Conservation (phyloP, 2,888 invertebrate genomes). For the Doris montereyensis region DNA sequence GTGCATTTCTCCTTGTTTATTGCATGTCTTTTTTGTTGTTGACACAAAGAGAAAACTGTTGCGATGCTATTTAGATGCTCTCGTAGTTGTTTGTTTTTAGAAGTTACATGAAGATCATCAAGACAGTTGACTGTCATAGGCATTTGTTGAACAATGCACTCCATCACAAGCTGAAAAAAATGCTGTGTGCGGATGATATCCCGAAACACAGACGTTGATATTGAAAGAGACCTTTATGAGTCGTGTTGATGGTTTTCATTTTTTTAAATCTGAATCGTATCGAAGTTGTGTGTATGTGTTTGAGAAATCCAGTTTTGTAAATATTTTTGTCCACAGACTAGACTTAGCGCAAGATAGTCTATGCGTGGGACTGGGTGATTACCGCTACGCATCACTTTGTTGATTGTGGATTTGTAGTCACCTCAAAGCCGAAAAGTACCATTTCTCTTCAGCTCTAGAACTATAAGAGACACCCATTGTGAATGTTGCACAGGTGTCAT, state of each 20-base stretch:
- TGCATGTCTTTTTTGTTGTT: background rate
- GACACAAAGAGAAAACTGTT: background rate
- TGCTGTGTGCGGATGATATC: background rate
- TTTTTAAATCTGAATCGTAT: background rate
- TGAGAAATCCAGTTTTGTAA: background rate
- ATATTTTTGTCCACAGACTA: background rate
- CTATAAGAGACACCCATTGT: constrained; percentile 44
- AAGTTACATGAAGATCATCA: background rate
- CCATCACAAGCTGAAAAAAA: background rate
- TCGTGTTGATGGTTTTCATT: background rate
- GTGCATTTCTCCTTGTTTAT: background rate
- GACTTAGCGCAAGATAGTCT: background rate
- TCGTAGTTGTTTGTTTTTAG: background rate
- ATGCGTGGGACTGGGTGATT: background rate
- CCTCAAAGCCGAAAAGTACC: constrained; percentile 50
- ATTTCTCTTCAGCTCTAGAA: constrained; percentile 40
- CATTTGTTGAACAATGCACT: background rate
- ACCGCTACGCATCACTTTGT: background rate
- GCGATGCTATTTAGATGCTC: background rate
- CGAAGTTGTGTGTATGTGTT: background rate
- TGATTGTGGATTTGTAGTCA: background rate
- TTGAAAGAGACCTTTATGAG: background rate
- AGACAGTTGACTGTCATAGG: background rate
- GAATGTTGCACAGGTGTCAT: constrained; percentile 16
- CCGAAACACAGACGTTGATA: background rate